Evolutionary conservation across 2,888 invertebrate species (phyloP), one percentile per base, ranked within the genome.

Genomic region (Agrilus biguttatus): DNA sequence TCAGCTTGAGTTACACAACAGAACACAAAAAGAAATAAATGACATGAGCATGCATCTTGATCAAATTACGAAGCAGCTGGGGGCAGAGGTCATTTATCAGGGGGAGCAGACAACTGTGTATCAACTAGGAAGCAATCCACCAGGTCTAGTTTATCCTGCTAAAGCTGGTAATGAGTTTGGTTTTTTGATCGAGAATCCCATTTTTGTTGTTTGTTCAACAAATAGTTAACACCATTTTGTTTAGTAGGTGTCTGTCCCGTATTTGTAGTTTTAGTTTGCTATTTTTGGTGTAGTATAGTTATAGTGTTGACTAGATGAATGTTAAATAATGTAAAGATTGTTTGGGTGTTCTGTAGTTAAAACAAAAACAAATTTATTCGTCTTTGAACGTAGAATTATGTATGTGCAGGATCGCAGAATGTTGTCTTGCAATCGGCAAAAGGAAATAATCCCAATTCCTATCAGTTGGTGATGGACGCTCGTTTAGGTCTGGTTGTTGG

Each of bases 81-180:
- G 77, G 8, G 78, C 77, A 8, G 72, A 80, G 55, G 71, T 80
- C 45, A 70, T 82, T 3, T 78, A 77, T 56, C 76, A 75, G 57
- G 79, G 80, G 3, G 76, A 78, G 49, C 72, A 76, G 47, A 77
- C 75, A 49, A 74, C 77, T 5, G 78, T 78, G 1, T 77, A 77
- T 55, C 77, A 78, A 44, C 67, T 80, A 23, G 53, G 48, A 21
- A 45, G 45, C 3, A 55, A 21, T 17, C 34, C 41, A 2, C 28
- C 33, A 19, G 23, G 28, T n/a, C 28, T 37, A 4, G 35, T 38
- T 70, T 74, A 48, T 76, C 76, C 48, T 71, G 71, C 71, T 72
- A 51, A 28, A 10, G 28, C 28, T 28, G 28, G 28, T 28, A 28
- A 28, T 28, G 10, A 28, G 28, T 28, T 28, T 21, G 21, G 7